phyloP scores from a whole-genome alignment of 1,140 invertebrate species.

The Leptinotarsa defecta region DNA sequence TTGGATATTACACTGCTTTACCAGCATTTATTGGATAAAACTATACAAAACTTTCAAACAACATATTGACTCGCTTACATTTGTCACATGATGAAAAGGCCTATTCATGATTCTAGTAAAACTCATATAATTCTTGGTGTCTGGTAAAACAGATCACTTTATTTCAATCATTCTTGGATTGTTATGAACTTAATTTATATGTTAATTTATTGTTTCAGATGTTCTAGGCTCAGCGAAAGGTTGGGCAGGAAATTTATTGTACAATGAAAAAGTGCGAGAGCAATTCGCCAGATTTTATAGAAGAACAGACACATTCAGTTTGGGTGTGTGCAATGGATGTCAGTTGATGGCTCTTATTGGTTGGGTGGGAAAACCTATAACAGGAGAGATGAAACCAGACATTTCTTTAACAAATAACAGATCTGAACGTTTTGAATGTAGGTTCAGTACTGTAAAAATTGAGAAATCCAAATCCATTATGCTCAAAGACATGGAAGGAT shows the following conservation, averaged over 20 bases:
- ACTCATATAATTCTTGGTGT: no score
- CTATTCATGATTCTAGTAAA: no score
- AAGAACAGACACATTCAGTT: slow-evolving; percentile 85
- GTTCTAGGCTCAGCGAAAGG: slow-evolving; percentile 96
- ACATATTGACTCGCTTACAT: no score
- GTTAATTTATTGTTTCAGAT: slow-evolving; percentile 64
- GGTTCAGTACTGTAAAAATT: slow-evolving; percentile 80
- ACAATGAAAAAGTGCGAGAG: slow-evolving; percentile 65
- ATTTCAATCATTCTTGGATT: no score
- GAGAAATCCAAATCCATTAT: slow-evolving; percentile 78
- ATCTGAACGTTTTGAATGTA: slow-evolving; percentile 88
- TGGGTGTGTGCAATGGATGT: slow-evolving; percentile 98
- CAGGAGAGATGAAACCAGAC: slow-evolving; percentile 59
- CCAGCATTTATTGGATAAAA: no score
- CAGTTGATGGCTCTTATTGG: slow-evolving; percentile 90
- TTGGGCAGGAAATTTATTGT: slow-evolving; percentile 91
- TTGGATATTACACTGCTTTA: no score
- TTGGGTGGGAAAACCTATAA: slow-evolving; percentile 63
- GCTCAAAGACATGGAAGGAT: slow-evolving; percentile 84
- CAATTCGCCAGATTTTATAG: slow-evolving; percentile 77
- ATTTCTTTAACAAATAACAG: slow-evolving; percentile 83
- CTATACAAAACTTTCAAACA: no score
- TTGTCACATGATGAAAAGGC: no score
- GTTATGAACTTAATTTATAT: no score
- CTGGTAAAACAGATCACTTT: no score